Conservation (phyloP, 2,113 vertebrate species). For the Clarias magur region DNA sequence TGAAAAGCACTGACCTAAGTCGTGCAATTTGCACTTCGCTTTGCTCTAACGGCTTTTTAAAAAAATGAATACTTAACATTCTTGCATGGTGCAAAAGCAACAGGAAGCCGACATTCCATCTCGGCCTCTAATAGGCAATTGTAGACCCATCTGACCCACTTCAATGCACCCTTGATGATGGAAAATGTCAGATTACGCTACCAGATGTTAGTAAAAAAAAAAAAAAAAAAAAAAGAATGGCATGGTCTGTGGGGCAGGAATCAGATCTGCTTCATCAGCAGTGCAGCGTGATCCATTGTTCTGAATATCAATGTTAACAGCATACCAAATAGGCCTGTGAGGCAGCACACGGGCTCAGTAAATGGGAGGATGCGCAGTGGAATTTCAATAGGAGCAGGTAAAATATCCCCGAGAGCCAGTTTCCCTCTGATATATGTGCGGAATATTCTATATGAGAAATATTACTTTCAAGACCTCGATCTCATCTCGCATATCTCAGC, state of each 20-base stretch:
- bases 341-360: conserved; percentile 5
- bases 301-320: conserved; percentile 25
- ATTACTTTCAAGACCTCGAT: conserved; percentile 18
- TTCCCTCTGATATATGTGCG: background rate
- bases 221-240: background rate
- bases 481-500: background rate
- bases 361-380: background rate
- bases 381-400: background rate
- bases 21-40: background rate
- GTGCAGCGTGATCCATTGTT: background rate
- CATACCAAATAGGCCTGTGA: conserved; percentile 15
- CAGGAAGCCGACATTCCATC: background rate
- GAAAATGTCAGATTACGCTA: conserved; percentile 22
- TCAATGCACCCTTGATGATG: background rate
- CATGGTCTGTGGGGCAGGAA: conserved; percentile 3
- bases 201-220: conserved; percentile 12
- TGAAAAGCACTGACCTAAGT: background rate
- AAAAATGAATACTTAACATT: background rate
- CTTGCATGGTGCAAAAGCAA: conserved; percentile 12
- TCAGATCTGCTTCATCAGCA: conserved; percentile 7
- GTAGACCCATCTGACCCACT: background rate
- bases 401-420: background rate
- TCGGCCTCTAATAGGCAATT: conserved; percentile 15
- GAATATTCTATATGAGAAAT: conserved; percentile 15
- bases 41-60: conserved; percentile 21